Conservation (phyloP, 2,888 invertebrate species). For the Carterocephalus palaemon region DNA sequence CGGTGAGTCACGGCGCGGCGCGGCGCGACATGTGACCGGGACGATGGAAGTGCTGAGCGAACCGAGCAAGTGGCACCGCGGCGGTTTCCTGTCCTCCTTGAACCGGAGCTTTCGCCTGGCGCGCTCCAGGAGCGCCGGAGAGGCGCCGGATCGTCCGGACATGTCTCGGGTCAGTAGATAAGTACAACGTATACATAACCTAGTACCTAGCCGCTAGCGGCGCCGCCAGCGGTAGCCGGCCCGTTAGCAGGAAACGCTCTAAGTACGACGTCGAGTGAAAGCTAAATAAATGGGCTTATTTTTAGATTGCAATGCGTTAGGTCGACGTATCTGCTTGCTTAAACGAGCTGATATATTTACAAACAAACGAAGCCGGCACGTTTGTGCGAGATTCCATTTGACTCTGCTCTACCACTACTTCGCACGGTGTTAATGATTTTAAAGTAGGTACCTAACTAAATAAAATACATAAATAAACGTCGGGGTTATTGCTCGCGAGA, state of each 20-base stretch:
- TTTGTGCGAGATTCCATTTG: slow-evolving; percentile 16
- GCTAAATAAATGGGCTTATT: slow-evolving; percentile 32
- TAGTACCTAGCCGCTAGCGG: slow-evolving; percentile 17
- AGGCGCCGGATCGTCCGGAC: slow-evolving; percentile 51
- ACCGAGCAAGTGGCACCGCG: slow-evolving; percentile 67
- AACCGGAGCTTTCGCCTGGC: slow-evolving; percentile 71
- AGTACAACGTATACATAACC: slow-evolving; percentile 15
- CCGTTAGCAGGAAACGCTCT: slow-evolving; percentile 14
- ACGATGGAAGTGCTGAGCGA: slow-evolving; percentile 68
- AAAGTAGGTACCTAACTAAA: too few species aligned
- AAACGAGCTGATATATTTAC: slow-evolving; percentile 23
- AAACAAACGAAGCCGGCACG: slow-evolving; percentile 22
- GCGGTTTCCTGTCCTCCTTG: slow-evolving; percentile 68
- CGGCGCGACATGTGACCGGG: slow-evolving; percentile 61
- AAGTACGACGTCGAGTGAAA: slow-evolving; percentile 30
- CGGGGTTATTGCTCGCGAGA: slow-evolving; percentile 49
- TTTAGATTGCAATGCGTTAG: slow-evolving; percentile 29
- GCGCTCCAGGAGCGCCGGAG: slow-evolving; percentile 50
- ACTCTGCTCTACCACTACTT: too few species aligned
- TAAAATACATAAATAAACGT: slow-evolving; percentile 34
- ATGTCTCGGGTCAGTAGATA: slow-evolving; percentile 56
- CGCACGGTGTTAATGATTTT: slow-evolving; percentile 29
- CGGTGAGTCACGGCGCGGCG: slow-evolving; percentile 63
- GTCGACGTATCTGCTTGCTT: slow-evolving; percentile 26
- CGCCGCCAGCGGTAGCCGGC: too few species aligned